Evolutionary conservation across 2,113 vertebrate species (phyloP).

Genomic region (Prionailurus bengalensis): DNA sequence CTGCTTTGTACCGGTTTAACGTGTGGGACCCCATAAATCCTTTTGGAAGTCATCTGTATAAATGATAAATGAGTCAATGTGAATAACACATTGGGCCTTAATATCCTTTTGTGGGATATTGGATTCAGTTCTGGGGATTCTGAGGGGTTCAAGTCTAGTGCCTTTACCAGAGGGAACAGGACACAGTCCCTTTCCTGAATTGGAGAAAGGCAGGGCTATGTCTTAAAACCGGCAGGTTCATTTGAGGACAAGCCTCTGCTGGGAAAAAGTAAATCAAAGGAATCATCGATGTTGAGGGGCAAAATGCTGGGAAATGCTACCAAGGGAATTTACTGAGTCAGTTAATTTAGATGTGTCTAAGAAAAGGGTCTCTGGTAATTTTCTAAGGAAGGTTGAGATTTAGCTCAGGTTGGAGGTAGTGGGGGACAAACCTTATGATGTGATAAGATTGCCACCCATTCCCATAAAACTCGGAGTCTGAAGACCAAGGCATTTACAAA

Average conservation of each 20-base stretch:
- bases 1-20: not conserved
- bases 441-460: not conserved
- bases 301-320: conserved; percentile 18
- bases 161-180: not conserved
- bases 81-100: not conserved
- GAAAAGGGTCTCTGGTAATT: conserved; percentile 31
- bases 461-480: not conserved
- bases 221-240: conserved; percentile 50
- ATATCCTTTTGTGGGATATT: not conserved
- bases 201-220: not conserved
- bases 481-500: not conserved
- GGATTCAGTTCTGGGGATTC: not conserved
- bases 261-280: conserved; percentile 67
- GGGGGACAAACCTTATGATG: not conserved
- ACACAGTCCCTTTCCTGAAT: not conserved
- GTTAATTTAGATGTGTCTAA: conserved; percentile 41
- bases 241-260: conserved; percentile 63
- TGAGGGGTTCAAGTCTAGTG: not conserved
- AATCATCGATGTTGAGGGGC: not conserved
- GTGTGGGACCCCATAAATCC: not conserved
- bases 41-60: not conserved
- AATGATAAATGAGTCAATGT: not conserved
- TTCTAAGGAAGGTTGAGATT: conserved; percentile 36
- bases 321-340: not conserved
- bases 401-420: not conserved